Percentiles rank a stretch among this genome's conserved stretches.
Conservation (phyloP, 2,113 vertebrate species). For the zebrafish (Danio rerio) region GRCz12tu NC_133196.1:9601001-9601500, state of each 20-base stretch:
- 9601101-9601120: neutral
- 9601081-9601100: neutral
- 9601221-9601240: neutral
- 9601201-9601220: neutral
- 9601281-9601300: neutral
- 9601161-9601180: constrained; percentile 14
- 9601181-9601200: constrained; percentile 13
- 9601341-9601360: neutral
- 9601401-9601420: neutral
- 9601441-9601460: neutral
- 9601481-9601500: neutral
- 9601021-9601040: too few relatives aligned
- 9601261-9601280: neutral
- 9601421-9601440: neutral
- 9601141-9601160: neutral
- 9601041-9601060: neutral
- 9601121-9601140: neutral
- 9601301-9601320: neutral
- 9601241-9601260: neutral
- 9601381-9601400: neutral
- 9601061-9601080: neutral
- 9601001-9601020: too few relatives aligned
- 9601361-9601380: neutral
- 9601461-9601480: neutral
- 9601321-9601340: constrained; percentile 18